phyloP scores from a whole-genome alignment of 2,113 vertebrate species.

The Notothenia rossii region DNA sequence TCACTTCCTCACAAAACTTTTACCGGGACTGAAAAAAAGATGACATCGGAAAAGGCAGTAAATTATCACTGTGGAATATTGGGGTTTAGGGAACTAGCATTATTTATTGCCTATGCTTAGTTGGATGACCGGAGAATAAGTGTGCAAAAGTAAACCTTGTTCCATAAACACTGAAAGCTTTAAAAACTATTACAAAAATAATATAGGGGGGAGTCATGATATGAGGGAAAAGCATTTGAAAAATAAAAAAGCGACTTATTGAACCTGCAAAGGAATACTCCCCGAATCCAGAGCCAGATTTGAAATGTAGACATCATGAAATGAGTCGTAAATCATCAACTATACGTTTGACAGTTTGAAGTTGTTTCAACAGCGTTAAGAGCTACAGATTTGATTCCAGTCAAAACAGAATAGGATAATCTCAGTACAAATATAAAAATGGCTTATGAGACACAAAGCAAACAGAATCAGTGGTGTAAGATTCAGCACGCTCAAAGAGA shows the following conservation, averaged over 20 bases:
- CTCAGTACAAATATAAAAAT: conserved; percentile 27
- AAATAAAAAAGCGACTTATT: conserved; percentile 12
- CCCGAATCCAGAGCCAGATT: conserved; percentile 11
- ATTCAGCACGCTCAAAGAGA: neutral
- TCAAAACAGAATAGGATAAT: conserved; percentile 25
- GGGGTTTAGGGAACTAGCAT: neutral
- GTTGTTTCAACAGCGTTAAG: conserved; percentile 30
- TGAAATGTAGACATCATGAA: conserved; percentile 24
- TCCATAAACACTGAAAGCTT: conserved; percentile 15
- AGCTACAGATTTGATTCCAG: conserved; percentile 46
- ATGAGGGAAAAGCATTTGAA: neutral
- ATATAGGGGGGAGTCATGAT: neutral
- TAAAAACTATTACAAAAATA: conserved; percentile 1
- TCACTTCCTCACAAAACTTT: neutral
- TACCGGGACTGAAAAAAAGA: conserved; percentile 4
- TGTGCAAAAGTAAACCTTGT: conserved; percentile 6
- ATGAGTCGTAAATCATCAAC: conserved; percentile 38
- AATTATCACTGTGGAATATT: neutral
- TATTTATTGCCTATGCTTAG: neutral
- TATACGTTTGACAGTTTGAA: conserved; percentile 6
- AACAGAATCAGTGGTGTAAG: conserved; percentile 4
- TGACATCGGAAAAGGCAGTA: neutral
- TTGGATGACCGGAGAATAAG: conserved; percentile 14
- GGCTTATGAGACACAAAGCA: neutral
- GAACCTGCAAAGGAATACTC: conserved; percentile 27